Percentiles rank a stretch among this genome's conserved stretches.
phyloP scores from a whole-genome alignment of 2,888 invertebrate genomes.

The Eumerus sabulonum region DNA sequence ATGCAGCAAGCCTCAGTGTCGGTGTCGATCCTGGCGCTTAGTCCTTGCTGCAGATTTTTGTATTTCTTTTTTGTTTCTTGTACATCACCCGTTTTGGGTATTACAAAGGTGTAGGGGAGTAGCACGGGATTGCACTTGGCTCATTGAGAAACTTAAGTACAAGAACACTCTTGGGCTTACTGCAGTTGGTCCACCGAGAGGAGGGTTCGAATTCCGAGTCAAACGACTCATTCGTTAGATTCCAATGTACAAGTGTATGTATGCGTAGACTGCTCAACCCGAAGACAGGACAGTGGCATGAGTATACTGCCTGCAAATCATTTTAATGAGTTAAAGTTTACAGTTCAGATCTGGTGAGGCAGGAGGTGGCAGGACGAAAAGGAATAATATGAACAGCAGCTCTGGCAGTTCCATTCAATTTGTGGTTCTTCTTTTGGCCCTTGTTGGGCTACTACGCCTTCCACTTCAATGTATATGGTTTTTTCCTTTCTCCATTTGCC shows the following conservation, averaged over 20 bases:
- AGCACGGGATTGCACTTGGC: conserved; percentile 42
- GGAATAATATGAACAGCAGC: conserved; percentile 26
- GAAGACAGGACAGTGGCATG: neutral
- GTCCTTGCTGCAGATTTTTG: conserved; percentile 23
- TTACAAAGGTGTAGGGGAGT: conserved; percentile 8
- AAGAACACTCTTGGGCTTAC: conserved; percentile 44
- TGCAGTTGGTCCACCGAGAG: conserved; percentile 4
- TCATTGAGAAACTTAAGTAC: conserved; percentile 60
- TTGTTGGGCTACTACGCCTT: conserved; percentile 31
- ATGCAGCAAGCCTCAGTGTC: neutral
- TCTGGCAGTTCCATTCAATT: conserved; percentile 54
- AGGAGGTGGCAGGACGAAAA: neutral
- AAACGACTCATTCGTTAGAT: conserved; percentile 34
- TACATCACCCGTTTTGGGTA: neutral
- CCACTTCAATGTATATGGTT: conserved; percentile 6
- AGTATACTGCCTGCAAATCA: conserved; percentile 56
- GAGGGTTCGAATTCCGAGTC: conserved; percentile 30
- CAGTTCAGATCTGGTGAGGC: conserved; percentile 15
- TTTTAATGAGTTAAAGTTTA: conserved; percentile 66
- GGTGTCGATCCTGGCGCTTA: conserved; percentile 31
- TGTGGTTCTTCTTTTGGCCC: conserved; percentile 47
- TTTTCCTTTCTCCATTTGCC: conserved; percentile 7
- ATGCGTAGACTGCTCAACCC: no score
- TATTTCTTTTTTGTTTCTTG: neutral
- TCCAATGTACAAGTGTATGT: neutral